Base-by-base conservation (phyloP, 1,140 invertebrate genomes). In the Drosophila carrolli region DNA sequence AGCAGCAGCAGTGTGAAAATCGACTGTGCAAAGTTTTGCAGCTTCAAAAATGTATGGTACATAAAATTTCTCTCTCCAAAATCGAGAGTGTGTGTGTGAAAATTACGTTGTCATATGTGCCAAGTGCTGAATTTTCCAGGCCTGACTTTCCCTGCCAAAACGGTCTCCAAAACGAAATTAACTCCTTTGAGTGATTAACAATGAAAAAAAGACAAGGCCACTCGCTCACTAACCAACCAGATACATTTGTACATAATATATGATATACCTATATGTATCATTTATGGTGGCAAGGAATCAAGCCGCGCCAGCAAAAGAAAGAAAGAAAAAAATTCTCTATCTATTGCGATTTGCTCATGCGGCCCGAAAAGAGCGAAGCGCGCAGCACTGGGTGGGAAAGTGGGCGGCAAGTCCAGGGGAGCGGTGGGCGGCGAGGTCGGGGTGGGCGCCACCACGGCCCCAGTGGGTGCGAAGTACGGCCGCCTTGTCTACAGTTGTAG, bases 261-360 rank as follows among this genome's bases (percentile, higher is more conserved):
- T 11, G 11, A 40, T 29, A 38, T n/a, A 47, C 67, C 29, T 68
- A 58, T 60, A 29, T 60, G 35, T 65, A 41, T n/a, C 16, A 19
- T 44, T 19, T 44, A 44, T 44, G 60, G 76, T 58, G 53, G 73
- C 83, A 79, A 88, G 84, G 83, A 86, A 79, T 79, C 68, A 71
- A 58, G 79, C 46, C 83, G 70, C 73, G 75, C 71, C 71, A 83
- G 60, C 70, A 32, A 51, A 51, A 75, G 73, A 50, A 63, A 67
- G 75, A 44, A 81, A 71, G 74, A 91, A 91, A 91, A 84, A 91
- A 91, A 91, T 91, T 91, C 88, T 91, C 88, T 91, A 91, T 91
- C 88, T 91, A 91, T 91, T 91, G 88, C 88, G 88, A 91, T 91
- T 91, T 91, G 88, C 75, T 91, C 83, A 86, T 88, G 88, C 81